phyloP scores from a whole-genome alignment of 2,797 vertebrate species.

The Sebastolobus altivelis region DNA sequence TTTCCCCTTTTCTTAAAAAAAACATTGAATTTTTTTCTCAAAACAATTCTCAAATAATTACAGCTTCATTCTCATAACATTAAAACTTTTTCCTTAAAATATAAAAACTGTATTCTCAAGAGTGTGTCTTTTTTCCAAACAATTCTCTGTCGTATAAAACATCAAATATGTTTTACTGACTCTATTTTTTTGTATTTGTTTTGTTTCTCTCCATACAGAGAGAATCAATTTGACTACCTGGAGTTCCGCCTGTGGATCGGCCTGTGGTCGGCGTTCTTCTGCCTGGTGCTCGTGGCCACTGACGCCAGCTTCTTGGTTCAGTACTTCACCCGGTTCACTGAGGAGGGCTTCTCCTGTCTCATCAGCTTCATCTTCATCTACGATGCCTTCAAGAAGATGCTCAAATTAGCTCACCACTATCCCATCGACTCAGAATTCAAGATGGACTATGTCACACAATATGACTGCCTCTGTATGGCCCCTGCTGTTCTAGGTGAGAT shows the following conservation, averaged over 20 bases:
- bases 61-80: neutral
- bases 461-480: slow-evolving; percentile 92
- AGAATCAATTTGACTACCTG: slow-evolving; percentile 93
- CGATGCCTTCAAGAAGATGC: slow-evolving; percentile 99
- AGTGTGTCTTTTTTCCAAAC: neutral
- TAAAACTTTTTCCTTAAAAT: neutral
- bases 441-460: slow-evolving; percentile 89
- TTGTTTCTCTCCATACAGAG: slow-evolving; percentile 78
- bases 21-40: too few species aligned
- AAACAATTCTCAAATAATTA: neutral
- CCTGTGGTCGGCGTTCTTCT: slow-evolving; percentile 96
- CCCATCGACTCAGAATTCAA: slow-evolving; percentile 92
- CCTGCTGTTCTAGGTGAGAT: slow-evolving; percentile 86
- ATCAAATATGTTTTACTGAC: neutral
- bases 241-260: slow-evolving; percentile 99
- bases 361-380: slow-evolving; percentile 99
- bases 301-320: slow-evolving; percentile 98
- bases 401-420: slow-evolving; percentile 93
- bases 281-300: slow-evolving; percentile 93
- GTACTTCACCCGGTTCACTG: slow-evolving; percentile 98
- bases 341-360: slow-evolving; percentile 98
- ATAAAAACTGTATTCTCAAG: neutral
- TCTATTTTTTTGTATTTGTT: neutral
- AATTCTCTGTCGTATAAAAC: neutral
- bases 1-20: neutral